Percentiles rank a stretch among this genome's conserved stretches.
Conservation (phyloP, 2,888 invertebrate species). For the Athalia circularis region DNA sequence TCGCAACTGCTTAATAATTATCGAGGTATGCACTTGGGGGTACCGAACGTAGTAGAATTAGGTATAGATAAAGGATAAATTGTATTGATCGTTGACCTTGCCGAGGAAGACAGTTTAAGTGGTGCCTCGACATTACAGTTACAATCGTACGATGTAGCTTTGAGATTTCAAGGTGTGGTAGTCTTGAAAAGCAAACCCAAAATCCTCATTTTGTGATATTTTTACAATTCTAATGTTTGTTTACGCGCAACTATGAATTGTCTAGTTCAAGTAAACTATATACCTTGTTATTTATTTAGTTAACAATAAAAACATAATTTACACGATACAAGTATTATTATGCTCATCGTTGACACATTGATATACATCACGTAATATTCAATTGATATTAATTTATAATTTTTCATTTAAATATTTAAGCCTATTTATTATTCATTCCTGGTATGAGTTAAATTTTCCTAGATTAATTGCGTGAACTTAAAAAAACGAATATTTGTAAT, state of each 20-base stretch:
- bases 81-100: background rate
- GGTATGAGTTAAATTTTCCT: slow-evolving; percentile 26
- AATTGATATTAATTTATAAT: slow-evolving; percentile 28
- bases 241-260: slow-evolving; percentile 46
- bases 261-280: slow-evolving; percentile 53
- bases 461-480: slow-evolving; percentile 11
- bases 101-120: background rate
- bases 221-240: slow-evolving; percentile 42
- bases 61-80: background rate
- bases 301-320: slow-evolving; percentile 73
- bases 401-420: slow-evolving; percentile 21
- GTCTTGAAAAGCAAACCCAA: slow-evolving; percentile 3
- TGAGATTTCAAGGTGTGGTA: background rate
- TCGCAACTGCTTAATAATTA: slow-evolving; percentile 7
- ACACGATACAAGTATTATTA: slow-evolving; percentile 63
- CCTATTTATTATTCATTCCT: slow-evolving; percentile 41
- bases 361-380: slow-evolving; percentile 49
- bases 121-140: background rate
- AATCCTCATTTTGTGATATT: slow-evolving; percentile 44
- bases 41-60: slow-evolving; percentile 6
- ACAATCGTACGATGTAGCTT: background rate
- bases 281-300: slow-evolving; percentile 72
- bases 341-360: slow-evolving; percentile 59
- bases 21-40: background rate
- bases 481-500: slow-evolving; percentile 21